Evolutionary conservation across 2,113 vertebrate genomes (phyloP).

Genomic region (Stercorarius parasiticus): DNA sequence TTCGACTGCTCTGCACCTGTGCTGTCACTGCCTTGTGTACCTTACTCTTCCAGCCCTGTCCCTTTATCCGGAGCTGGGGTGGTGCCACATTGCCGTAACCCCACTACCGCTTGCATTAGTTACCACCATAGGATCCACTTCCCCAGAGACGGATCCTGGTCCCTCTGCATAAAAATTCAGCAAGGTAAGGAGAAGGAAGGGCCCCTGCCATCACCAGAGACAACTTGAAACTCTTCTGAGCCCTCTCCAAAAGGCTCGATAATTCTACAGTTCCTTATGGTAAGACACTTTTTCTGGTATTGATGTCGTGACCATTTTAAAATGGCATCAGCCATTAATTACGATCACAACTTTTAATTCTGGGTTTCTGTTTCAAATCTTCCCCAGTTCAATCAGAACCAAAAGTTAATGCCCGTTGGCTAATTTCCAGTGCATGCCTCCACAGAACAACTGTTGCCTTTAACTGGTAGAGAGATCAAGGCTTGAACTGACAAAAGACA

Average conservation of each 20-base stretch:
- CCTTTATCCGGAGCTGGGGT: background rate
- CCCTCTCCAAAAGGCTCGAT: background rate
- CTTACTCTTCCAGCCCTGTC: background rate
- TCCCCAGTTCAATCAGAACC: constrained; percentile 45
- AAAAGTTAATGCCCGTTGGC: constrained; percentile 57
- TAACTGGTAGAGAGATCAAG: constrained; percentile 65
- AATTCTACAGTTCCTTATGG: background rate
- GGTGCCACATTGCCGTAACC: background rate
- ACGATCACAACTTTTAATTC: background rate
- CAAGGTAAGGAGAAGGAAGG: background rate
- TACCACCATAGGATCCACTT: background rate
- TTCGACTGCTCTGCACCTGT: background rate
- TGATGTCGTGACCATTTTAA: background rate
- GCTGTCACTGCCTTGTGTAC: background rate
- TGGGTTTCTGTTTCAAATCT: constrained; percentile 49
- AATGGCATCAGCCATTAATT: constrained; percentile 15
- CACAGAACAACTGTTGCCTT: constrained; percentile 51
- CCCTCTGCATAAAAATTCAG: background rate
- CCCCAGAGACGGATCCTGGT: background rate
- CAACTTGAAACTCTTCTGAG: background rate
- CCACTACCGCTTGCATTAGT: background rate
- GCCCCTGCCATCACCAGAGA: background rate
- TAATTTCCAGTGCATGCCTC: constrained; percentile 58
- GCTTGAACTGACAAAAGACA: constrained; percentile 62
- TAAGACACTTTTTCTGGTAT: background rate